phyloP scores from a whole-genome alignment of 2,888 invertebrate species.

The Heliconius ismenius region DNA sequence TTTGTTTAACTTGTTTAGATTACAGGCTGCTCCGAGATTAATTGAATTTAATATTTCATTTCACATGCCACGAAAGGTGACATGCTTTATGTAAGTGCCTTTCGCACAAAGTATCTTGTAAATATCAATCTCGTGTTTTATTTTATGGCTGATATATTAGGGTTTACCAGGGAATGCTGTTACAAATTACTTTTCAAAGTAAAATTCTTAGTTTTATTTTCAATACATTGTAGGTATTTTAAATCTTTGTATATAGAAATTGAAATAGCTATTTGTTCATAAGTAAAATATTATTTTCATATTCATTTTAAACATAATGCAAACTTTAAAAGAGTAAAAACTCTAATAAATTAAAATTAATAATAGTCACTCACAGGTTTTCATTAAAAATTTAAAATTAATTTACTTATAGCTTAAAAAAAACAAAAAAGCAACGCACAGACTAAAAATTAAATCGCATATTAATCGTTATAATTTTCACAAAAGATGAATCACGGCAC shows the following conservation, averaged over 20 bases:
- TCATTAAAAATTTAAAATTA: too few relatives aligned
- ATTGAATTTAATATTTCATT: conserved; percentile 42
- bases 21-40: conserved; percentile 58
- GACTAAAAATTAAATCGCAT: background rate
- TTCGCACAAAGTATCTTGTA: conserved; percentile 31
- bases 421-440: background rate
- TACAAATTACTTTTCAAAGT: conserved; percentile 9
- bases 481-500: conserved; percentile 27
- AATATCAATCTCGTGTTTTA: conserved; percentile 32
- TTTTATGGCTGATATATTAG: conserved; percentile 22
- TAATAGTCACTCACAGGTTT: background rate
- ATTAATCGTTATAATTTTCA: conserved; percentile 20
- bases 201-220: background rate
- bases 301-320: background rate
- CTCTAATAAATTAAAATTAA: background rate
- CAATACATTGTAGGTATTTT: background rate
- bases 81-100: conserved; percentile 38
- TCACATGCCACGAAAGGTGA: conserved; percentile 33
- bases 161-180: conserved; percentile 15
- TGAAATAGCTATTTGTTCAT: background rate
- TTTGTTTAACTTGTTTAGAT: conserved; percentile 73
- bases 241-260: background rate
- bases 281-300: background rate
- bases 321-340: background rate
- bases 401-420: too few relatives aligned